Base-by-base conservation (phyloP, 2,888 invertebrate genomes). In the Allophyes oxyacanthae region DNA sequence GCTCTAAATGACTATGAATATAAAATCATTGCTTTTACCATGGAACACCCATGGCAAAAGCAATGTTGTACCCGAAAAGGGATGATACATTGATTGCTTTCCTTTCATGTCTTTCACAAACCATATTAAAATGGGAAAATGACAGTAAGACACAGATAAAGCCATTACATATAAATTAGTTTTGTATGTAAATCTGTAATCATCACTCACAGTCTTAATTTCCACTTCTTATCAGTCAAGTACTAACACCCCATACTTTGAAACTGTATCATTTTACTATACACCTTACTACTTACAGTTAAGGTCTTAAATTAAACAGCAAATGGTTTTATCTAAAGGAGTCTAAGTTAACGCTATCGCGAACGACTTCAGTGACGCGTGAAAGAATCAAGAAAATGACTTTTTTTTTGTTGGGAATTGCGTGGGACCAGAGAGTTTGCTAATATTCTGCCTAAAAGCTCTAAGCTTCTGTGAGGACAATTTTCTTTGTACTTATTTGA, bases 191-290 rank as follows among this genome's bases (percentile, higher is more conserved):
- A 89, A 89, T 84, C 77, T 70, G 63, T 69, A 81, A 83, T 84
- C 89, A 88, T 88, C 84, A 86, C 82, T 89, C 89, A 89, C 85
- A 79, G 80, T 78, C 81, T 77, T 84, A 85, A 88, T 87, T 86
- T 85, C 61, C 83, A 78, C 68, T 77, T 73, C 86, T 88, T 87
- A 88, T 89, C 88, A 80, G 72, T 60, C 55, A 65, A 77, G 70
- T 71, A 77, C 78, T 82, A 82, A 80, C 81, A 71, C 74, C 75
- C 77, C 53, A 73, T 58, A 60, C 54, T 64, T 57, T 26, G 15
- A 11, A 20, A 10, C 11, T 41, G 34, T 40, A 9, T 44, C 37
- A 33, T 40, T 20, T 38, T 25, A 77, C 50, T 58, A 37, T 56
- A 28, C 6, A 34, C 61, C 52, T 46, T 62, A 43, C 6, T 0